These are phyloP conservation scores for Bombus waltoni DNA, from an alignment of 1,140 invertebrate species.

Conservation along the genomic window DNA sequence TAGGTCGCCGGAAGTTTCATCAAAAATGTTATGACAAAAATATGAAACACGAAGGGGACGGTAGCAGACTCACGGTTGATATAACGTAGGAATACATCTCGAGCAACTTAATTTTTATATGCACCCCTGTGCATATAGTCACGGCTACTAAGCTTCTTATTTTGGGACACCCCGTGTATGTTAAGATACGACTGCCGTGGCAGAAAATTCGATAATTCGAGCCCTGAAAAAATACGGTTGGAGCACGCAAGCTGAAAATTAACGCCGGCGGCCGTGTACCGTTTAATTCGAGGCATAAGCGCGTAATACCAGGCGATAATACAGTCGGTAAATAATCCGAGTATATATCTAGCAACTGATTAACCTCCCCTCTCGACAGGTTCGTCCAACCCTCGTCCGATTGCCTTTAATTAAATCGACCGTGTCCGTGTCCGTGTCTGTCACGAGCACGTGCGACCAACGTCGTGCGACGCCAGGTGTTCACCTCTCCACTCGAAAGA, in stretches of 20 bases:
- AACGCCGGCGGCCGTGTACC: conserved; percentile 3
- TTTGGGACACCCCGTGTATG: background rate
- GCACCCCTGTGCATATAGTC: background rate
- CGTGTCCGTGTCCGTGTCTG: conserved; percentile 61
- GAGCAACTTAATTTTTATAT: too few relatives aligned
- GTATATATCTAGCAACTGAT: conserved; percentile 33
- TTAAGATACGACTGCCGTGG: background rate
- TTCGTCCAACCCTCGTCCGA: conserved; percentile 45
- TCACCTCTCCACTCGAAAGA: conserved; percentile 41
- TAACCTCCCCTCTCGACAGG: conserved; percentile 37
- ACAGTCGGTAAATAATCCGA: conserved; percentile 33
- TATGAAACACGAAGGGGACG: too few relatives aligned
- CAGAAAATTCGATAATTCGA: conserved; percentile 40
- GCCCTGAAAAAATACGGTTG: conserved; percentile 6
- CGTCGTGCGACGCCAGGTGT: conserved; percentile 38
- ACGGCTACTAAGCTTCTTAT: background rate
- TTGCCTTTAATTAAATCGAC: conserved; percentile 68
- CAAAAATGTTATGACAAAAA: too few relatives aligned
- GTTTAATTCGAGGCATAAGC: conserved; percentile 42
- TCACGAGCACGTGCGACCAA: conserved; percentile 54
- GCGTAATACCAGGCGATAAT: conserved; percentile 22
- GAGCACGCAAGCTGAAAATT: conserved; percentile 31
- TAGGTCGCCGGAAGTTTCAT: too few relatives aligned
- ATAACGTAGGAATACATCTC: too few relatives aligned
- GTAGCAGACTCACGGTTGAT: too few relatives aligned